A percentile compares a stretch with the other conserved stretches of the same genome.
Conservation (phyloP, 2,888 invertebrate species). For the Drosophila heteroneura region DNA sequence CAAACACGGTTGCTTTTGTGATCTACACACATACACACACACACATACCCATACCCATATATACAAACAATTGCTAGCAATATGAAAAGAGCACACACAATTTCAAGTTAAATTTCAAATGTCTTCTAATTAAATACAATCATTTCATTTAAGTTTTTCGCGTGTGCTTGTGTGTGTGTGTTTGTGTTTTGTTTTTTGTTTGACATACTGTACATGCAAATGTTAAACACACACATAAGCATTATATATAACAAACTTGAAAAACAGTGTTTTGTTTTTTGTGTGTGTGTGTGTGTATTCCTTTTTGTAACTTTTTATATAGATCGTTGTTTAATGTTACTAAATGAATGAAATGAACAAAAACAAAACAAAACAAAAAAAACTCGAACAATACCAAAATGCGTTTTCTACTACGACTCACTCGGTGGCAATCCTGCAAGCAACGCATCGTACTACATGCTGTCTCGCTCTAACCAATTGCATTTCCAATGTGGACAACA, state of each 20-base stretch:
- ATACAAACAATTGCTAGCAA: not conserved
- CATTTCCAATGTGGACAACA: conserved; percentile 7
- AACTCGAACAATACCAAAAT: conserved; percentile 13
- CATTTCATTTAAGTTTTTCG: not conserved
- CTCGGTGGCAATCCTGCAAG: conserved; percentile 34
- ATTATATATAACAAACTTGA: conserved; percentile 38
- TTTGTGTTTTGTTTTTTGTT: conserved; percentile 1
- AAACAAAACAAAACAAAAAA: conserved; percentile 9
- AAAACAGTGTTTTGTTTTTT: conserved; percentile 38
- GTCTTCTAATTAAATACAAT: not conserved
- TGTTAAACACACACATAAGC: conserved; percentile 10
- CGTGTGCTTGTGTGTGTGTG: not conserved
- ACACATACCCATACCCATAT: conserved; percentile 11
- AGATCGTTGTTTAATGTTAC: conserved; percentile 40
- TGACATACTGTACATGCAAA: conserved; percentile 4
- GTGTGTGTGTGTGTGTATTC: conserved; percentile 36
- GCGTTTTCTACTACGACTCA: conserved; percentile 39
- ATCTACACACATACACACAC: conserved; percentile 40
- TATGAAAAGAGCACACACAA: not conserved
- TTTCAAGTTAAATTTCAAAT: not conserved
- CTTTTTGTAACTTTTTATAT: conserved; percentile 42
- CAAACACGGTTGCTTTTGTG: conserved; percentile 55
- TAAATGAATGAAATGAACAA: conserved; percentile 19
- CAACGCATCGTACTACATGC: conserved; percentile 8
- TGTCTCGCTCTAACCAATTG: conserved; percentile 32